These are phyloP conservation scores for Leptinotarsa texana DNA, from an alignment of 1,140 invertebrate species.

Conservation along the genomic window DNA sequence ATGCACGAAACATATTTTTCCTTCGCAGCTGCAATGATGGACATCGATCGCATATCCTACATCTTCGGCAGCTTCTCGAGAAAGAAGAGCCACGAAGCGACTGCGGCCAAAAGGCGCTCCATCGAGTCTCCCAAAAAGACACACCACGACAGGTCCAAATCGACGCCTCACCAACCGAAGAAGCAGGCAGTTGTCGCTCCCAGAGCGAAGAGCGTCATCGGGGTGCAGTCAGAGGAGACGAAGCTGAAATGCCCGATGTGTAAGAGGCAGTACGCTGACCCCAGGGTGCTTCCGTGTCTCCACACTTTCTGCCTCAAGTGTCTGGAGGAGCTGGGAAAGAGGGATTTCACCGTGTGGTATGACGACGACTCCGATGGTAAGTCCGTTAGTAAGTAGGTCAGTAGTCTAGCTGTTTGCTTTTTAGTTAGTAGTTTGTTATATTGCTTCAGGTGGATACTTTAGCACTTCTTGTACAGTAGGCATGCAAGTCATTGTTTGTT, in stretches of 20 bases:
- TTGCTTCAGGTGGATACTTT: not conserved
- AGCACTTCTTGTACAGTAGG: not conserved
- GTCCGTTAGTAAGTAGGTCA: conserved; percentile 4
- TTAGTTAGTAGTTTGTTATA: not conserved
- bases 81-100: conserved; percentile 53
- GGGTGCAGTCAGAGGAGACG: conserved; percentile 31
- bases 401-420: not conserved
- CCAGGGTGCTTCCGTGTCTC: conserved; percentile 61
- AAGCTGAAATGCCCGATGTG: conserved; percentile 60
- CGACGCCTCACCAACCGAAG: conserved; percentile 37
- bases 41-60: conserved; percentile 62
- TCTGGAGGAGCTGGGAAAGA: conserved; percentile 55
- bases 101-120: conserved; percentile 56
- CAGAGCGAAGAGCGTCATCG: conserved; percentile 42
- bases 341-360: conserved; percentile 47
- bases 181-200: conserved; percentile 27
- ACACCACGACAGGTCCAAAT: conserved; percentile 45
- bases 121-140: conserved; percentile 51
- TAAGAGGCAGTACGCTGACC: conserved; percentile 58
- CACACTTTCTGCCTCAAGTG: conserved; percentile 65
- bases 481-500: not conserved
- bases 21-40: conserved; percentile 53
- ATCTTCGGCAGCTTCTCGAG: conserved; percentile 66
- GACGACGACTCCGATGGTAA: conserved; percentile 54
- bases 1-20: not conserved